Conservation (phyloP, 30 jellyfish, hydroid and myxozoan species). For the Phacellophora camtschatica region DNA sequence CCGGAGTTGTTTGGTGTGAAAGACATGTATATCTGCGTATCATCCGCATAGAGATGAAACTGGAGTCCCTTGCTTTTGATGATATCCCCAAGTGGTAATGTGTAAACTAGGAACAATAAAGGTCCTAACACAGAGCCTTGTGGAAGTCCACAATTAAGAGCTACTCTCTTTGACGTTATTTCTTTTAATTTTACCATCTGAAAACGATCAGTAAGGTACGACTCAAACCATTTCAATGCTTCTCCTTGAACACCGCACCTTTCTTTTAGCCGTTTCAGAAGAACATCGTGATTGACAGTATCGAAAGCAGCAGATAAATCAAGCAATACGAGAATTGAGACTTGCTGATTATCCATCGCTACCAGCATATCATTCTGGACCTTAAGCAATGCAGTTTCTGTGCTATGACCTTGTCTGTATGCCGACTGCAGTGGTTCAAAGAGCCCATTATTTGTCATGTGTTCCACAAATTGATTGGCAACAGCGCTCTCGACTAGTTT, state of each 20-base stretch:
- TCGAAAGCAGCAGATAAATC: too few relatives aligned
- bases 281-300: too few relatives aligned
- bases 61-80: conserved; percentile 56
- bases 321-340: conserved; percentile 43
- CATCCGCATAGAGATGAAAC: too few relatives aligned
- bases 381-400: too few relatives aligned
- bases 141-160: too few relatives aligned
- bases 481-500: conserved; percentile 62
- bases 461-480: conserved; percentile 52
- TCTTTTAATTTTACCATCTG: neutral
- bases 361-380: too few relatives aligned
- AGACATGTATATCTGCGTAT: too few relatives aligned
- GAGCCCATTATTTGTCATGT: conserved; percentile 44
- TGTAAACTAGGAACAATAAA: conserved; percentile 22
- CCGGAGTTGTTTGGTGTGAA: conserved; percentile 25
- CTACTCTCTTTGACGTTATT: neutral
- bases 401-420: too few relatives aligned
- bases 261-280: conserved; percentile 37
- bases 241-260: conserved; percentile 45
- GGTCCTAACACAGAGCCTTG: too few relatives aligned
- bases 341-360: conserved; percentile 52
- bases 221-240: too few relatives aligned
- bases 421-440: conserved; percentile 59
- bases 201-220: too few relatives aligned
- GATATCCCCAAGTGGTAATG: conserved; percentile 38